A percentile compares a stretch with the other conserved stretches of the same genome.
Evolutionary conservation across 2,113 vertebrate genomes (phyloP).

Genomic region (Neodon shergylaensis): DNA sequence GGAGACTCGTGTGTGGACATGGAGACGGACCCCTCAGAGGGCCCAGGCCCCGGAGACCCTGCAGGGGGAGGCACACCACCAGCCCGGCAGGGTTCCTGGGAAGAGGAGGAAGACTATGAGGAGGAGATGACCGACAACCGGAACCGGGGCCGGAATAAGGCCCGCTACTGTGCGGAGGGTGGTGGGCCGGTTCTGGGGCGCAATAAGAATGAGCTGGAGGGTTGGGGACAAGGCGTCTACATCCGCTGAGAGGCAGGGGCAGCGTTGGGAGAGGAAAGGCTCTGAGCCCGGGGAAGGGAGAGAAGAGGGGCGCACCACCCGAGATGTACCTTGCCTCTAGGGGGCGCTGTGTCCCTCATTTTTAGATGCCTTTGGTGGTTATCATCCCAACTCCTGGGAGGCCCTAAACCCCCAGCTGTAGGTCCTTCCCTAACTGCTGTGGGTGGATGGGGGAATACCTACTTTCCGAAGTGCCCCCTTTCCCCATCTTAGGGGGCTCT

Average conservation of each 20-base stretch:
- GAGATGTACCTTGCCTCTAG: conserved; percentile 26
- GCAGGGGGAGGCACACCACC: conserved; percentile 66
- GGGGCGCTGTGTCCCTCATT: conserved; percentile 34
- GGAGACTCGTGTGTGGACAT: conserved; percentile 96
- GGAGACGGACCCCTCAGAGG: conserved; percentile 95
- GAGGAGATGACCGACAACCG: conserved; percentile 89
- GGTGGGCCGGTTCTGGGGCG: conserved; percentile 85
- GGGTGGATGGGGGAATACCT: background rate
- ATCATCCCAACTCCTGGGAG: conserved; percentile 31
- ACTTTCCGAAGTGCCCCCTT: conserved; percentile 51
- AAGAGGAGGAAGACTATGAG: conserved; percentile 92
- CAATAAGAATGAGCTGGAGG: conserved; percentile 89
- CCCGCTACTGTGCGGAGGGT: conserved; percentile 90
- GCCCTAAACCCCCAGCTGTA: conserved; percentile 3
- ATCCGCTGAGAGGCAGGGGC: conserved; percentile 87
- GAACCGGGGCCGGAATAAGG: conserved; percentile 91
- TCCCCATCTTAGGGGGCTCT: conserved; percentile 37
- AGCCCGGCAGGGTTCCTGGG: conserved; percentile 91
- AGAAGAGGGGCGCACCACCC: background rate
- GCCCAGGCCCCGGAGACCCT: conserved; percentile 87
- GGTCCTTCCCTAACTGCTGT: conserved; percentile 16
- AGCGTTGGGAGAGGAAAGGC: background rate
- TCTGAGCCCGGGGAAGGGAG: background rate
- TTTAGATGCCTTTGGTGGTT: conserved; percentile 66
- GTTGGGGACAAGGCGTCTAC: conserved; percentile 95